Evolutionary conservation across 1,140 invertebrate species (phyloP), one percentile per base, ranked within the genome.

Genomic region (Acyrthosiphon pisum): DNA sequence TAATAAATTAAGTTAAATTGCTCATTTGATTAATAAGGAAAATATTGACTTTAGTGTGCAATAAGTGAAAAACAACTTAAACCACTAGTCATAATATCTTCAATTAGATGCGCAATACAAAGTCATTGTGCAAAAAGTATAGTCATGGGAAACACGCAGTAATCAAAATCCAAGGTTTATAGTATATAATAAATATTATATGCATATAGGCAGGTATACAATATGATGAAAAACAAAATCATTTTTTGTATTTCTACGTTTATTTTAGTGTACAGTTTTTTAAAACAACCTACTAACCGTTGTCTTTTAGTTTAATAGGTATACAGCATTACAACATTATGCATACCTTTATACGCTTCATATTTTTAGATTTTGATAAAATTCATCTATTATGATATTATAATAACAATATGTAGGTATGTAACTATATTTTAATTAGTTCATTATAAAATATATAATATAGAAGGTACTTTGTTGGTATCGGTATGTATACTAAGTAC

Each of bases 21-120:
- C 60, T 68, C 60, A 30, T 68, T 68, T 76, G 30, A 76, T 76
- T n/a, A 76, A n/a, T 76, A 76, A 76, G n/a, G 60, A 76, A 76
- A 76, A 76, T 76, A 76, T n/a, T 76, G 30, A 76, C n/a, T 68
- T 8, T 30, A 20, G 11, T n/a, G 60, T 76, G n/a, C n/a, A 76
- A 76, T n/a, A n/a, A n/a, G 14, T 35, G 60, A 76, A 76, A 76
- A 76, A 76, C 60, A 76, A 76, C 60, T 76, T n/a, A 76, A 6
- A n/a, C 14, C 30, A n/a, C n/a, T n/a, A 76, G 30, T 76, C 18
- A 76, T 76, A n/a, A n/a, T n/a, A n/a, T 76, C 60, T 76, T 76
- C 22, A 76, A 76, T n/a, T 18, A 76, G 60, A 76, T 41, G 37
- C 81, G n/a, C 37, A 41, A 83, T 37, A 83, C 41, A 83, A 83